Evolutionary conservation across 2,888 invertebrate species (phyloP).

Genomic region (Neelides folsomi): DNA sequence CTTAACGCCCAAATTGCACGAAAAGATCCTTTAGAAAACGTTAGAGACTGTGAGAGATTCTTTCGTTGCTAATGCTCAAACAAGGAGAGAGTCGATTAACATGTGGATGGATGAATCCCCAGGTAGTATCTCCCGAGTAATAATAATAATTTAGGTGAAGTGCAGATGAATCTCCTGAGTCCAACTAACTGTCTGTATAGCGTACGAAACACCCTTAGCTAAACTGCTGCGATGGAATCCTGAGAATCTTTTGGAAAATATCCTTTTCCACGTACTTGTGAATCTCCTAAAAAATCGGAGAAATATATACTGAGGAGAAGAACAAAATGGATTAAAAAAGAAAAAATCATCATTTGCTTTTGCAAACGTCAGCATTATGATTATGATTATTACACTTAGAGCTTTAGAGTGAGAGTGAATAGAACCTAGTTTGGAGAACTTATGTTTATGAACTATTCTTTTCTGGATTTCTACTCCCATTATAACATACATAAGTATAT

Average conservation of each 20-base stretch:
- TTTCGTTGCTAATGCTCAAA: no score
- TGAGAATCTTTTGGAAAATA: neutral
- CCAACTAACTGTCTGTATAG: constrained; percentile 5
- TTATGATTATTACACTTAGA: constrained; percentile 5
- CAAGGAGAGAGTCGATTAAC: constrained; percentile 1
- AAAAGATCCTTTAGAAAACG: no score
- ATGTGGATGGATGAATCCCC: constrained; percentile 1
- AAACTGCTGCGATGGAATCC: neutral
- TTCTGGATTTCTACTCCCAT: neutral
- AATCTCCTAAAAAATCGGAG: no score
- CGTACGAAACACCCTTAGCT: neutral
- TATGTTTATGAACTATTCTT: no score
- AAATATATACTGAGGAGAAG: no score
- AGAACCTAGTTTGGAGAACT: no score
- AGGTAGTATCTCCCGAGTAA: constrained; percentile 6
- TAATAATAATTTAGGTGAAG: constrained; percentile 10
- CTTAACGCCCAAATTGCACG: no score
- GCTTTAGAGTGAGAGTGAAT: neutral
- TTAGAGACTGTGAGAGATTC: no score
- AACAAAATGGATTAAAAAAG: neutral
- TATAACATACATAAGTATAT: no score
- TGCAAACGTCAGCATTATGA: constrained; percentile 8
- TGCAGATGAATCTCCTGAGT: constrained; percentile 13
- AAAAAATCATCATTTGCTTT: constrained; percentile 8
- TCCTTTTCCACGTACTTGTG: no score